These are phyloP conservation scores for Acanthochromis polyacanthus DNA, from an alignment of 2,113 vertebrate species.

Conservation along the genomic window DNA sequence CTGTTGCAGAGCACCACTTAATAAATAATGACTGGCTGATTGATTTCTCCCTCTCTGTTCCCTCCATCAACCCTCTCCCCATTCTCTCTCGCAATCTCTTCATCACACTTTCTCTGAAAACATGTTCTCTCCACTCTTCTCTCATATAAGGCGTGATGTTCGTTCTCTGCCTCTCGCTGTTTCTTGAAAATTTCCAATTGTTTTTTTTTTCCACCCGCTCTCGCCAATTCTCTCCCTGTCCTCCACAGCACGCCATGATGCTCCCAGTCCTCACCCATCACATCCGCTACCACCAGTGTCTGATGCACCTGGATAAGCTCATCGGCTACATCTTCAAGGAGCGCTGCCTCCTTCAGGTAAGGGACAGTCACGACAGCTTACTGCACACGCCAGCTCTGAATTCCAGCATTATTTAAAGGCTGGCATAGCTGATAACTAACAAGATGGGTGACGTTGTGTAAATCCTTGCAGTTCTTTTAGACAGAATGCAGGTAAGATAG, in stretches of 20 bases:
- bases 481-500: slow-evolving; percentile 2
- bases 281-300: slow-evolving; percentile 98
- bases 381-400: not conserved
- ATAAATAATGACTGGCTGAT: slow-evolving; percentile 84
- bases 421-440: slow-evolving; percentile 61
- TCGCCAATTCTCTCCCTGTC: slow-evolving; percentile 30
- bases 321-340: slow-evolving; percentile 97
- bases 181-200: slow-evolving; percentile 24
- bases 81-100: slow-evolving; percentile 52
- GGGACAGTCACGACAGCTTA: slow-evolving; percentile 1
- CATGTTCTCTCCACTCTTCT: slow-evolving; percentile 19
- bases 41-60: slow-evolving; percentile 74
- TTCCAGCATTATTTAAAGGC: slow-evolving; percentile 53
- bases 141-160: slow-evolving; percentile 37
- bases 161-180: slow-evolving; percentile 18
- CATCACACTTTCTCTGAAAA: slow-evolving; percentile 60
- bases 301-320: slow-evolving; percentile 96
- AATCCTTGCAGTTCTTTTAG: slow-evolving; percentile 38
- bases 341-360: slow-evolving; percentile 97
- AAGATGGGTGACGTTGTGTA: slow-evolving; percentile 18
- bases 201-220: not conserved
- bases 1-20: slow-evolving; percentile 78
- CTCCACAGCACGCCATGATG: slow-evolving; percentile 97
- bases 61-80: slow-evolving; percentile 36
- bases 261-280: slow-evolving; percentile 98